Percentiles rank a stretch among this genome's conserved stretches.
These are phyloP conservation scores for Lutjanus erythropterus DNA, from an alignment of 2,113 vertebrate genomes.

Conservation along the genomic window DNA sequence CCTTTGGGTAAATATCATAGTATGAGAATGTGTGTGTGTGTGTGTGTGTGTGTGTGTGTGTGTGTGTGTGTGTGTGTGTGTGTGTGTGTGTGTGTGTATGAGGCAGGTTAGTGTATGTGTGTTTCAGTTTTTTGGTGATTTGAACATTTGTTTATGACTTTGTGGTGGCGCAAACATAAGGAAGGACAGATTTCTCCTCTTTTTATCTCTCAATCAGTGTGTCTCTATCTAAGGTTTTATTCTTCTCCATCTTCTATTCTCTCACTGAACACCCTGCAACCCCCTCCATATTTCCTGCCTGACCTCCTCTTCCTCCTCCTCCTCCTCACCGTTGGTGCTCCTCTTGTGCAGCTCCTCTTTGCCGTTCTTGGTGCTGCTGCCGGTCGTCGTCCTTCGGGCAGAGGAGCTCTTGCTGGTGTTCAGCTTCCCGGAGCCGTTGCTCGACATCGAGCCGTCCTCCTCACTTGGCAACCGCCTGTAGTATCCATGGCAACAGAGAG, in stretches of 20 bases:
- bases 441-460: conserved; percentile 93
- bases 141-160: not conserved
- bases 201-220: not conserved
- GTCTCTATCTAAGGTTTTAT: not conserved
- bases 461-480: conserved; percentile 95
- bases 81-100: not conserved
- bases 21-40: not conserved
- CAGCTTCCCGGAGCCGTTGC: conserved; percentile 93
- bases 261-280: not conserved
- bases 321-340: conserved; percentile 68
- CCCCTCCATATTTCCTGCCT: not conserved
- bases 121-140: conserved; percentile 1
- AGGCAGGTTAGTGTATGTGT: not conserved
- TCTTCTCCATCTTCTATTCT: not conserved
- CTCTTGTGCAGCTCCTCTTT: conserved; percentile 84
- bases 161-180: not conserved
- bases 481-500: conserved; percentile 96
- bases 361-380: conserved; percentile 88
- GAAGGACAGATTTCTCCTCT: not conserved
- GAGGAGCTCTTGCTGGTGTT: conserved; percentile 90
- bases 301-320: conserved; percentile 20
- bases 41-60: conserved; percentile 8
- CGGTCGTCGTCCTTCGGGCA: conserved; percentile 88
- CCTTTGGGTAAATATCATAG: conserved; percentile 16
- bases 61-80: not conserved